phyloP scores from a whole-genome alignment of 2,113 vertebrate genomes.

The Trinectes maculatus region DNA sequence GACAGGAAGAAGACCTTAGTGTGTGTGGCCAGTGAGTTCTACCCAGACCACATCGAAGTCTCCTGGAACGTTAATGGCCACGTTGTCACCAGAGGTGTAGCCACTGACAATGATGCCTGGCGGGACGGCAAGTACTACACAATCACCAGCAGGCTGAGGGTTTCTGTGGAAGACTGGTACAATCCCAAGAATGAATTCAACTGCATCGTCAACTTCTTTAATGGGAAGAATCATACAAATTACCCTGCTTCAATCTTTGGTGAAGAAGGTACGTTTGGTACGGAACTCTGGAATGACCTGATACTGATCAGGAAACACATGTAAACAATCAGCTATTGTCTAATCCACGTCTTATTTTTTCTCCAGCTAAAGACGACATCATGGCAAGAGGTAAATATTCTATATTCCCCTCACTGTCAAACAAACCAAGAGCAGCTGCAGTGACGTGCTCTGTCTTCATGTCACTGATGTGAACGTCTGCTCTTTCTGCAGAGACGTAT shows the following conservation, averaged over 20 bases:
- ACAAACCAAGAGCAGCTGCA: no score
- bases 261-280: no score
- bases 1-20: constrained; percentile 82
- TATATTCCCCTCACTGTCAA: no score
- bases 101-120: constrained; percentile 72
- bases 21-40: constrained; percentile 87
- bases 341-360: constrained; percentile 6
- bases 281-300: no score
- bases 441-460: no score
- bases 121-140: constrained; percentile 19
- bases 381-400: constrained; percentile 45
- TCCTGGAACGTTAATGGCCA: constrained; percentile 76
- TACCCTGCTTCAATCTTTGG: rapidly evolving
- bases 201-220: constrained; percentile 79
- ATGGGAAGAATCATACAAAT: rapidly evolving
- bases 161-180: constrained; percentile 74
- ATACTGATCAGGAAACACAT: background rate
- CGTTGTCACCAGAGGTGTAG: constrained; percentile 28
- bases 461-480: no score
- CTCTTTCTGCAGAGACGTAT: no score
- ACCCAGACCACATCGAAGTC: constrained; percentile 88
- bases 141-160: constrained; percentile 86
- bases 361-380: rapidly evolving
- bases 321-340: background rate
- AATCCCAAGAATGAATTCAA: constrained; percentile 64